phyloP scores from a whole-genome alignment of 2,888 invertebrate species.

The Elmis aenea region DNA sequence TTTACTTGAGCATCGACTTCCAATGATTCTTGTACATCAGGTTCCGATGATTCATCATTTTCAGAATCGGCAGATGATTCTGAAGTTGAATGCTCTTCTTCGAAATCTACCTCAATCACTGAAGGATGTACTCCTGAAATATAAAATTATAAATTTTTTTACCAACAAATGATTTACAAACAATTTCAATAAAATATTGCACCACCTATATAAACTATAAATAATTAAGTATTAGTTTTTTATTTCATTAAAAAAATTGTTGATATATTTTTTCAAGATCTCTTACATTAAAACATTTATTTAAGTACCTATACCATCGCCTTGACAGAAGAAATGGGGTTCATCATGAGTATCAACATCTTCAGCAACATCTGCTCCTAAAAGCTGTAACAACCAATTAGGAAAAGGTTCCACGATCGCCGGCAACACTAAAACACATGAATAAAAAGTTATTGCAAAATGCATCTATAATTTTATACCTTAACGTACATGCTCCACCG shows the following conservation, averaged over 20 bases:
- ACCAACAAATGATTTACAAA: no score
- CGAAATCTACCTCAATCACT: slow-evolving; percentile 35
- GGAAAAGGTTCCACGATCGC: slow-evolving; percentile 36
- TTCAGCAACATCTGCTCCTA: slow-evolving; percentile 28
- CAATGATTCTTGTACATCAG: slow-evolving; percentile 9
- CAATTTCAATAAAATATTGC: no score
- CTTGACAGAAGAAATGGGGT: slow-evolving; percentile 45
- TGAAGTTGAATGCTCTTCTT: slow-evolving; percentile 30
- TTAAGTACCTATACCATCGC: slow-evolving; percentile 47
- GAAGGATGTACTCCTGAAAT: slow-evolving; percentile 43
- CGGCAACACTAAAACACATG: slow-evolving; percentile 13
- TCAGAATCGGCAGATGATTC: slow-evolving; percentile 24
- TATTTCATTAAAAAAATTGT: neutral
- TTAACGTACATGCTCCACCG: slow-evolving; percentile 17
- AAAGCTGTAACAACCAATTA: slow-evolving; percentile 41
- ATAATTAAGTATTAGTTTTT: neutral
- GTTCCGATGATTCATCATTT: slow-evolving; percentile 11
- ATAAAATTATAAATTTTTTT: no score
- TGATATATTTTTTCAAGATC: no score
- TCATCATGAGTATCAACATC: slow-evolving; percentile 32
- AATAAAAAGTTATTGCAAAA: slow-evolving; percentile 1
- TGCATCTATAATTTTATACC: slow-evolving; percentile 3
- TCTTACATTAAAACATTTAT: no score
- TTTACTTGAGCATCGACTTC: slow-evolving; percentile 6
- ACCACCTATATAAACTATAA: neutral